phyloP scores from a whole-genome alignment of 1,140 invertebrate genomes.

The Coenobita brevimanus region DNA sequence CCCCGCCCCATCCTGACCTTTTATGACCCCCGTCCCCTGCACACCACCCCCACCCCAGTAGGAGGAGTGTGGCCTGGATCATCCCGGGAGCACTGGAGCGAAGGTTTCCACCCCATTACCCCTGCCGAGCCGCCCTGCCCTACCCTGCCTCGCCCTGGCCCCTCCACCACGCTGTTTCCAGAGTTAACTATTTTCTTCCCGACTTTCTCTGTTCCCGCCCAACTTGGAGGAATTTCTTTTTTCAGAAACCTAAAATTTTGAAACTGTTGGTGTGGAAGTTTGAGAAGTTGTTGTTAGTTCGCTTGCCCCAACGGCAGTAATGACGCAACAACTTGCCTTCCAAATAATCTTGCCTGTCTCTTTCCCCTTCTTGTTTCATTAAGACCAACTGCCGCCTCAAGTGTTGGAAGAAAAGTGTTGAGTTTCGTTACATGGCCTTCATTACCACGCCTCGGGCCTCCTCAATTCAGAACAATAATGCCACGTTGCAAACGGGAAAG shows the following conservation, averaged over 20 bases:
- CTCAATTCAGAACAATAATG: conserved; percentile 4
- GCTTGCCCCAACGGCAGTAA: conserved; percentile 14
- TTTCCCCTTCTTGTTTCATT: conserved; percentile 8
- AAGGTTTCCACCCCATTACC: conserved; percentile 61
- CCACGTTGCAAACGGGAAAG: not conserved
- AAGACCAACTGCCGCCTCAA: not conserved
- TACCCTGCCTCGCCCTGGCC: conserved; percentile 17
- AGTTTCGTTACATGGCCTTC: conserved; percentile 20
- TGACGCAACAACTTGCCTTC: conserved; percentile 7
- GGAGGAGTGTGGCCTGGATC: conserved; percentile 43
- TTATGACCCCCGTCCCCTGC: not conserved
- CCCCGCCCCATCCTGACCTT: not conserved
- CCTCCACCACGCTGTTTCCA: conserved; percentile 7
- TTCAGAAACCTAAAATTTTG: conserved; percentile 23
- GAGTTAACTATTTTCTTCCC: conserved; percentile 51
- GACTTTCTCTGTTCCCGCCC: conserved; percentile 5
- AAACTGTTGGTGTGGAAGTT: conserved; percentile 39
- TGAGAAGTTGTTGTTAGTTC: conserved; percentile 45
- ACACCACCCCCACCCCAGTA: conserved; percentile 17
- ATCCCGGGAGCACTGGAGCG: conserved; percentile 59
- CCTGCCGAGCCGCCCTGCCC: conserved; percentile 22
- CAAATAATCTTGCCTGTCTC: not conserved
- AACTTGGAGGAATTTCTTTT: conserved; percentile 37
- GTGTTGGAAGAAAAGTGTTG: conserved; percentile 31
- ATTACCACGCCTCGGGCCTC: not conserved